A percentile compares a stretch with the other conserved stretches of the same genome.
Evolutionary conservation across 2,888 invertebrate genomes (phyloP).

Genomic region (Eilema griseolum): DNA sequence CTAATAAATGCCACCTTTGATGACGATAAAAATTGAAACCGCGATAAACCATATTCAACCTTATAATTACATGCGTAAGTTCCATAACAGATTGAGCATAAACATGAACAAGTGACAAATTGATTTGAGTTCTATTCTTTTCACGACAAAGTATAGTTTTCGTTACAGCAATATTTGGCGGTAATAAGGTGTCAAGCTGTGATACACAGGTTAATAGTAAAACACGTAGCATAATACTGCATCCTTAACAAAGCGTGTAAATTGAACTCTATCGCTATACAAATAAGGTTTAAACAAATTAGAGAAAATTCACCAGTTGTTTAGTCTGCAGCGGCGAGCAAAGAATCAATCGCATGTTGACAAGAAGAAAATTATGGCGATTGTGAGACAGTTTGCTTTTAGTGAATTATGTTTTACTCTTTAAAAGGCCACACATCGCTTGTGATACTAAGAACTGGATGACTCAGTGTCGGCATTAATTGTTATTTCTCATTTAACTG

Average conservation of each 20-base stretch:
- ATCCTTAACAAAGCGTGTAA: constrained; percentile 29
- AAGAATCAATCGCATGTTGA: constrained; percentile 68
- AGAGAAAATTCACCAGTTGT: constrained; percentile 26
- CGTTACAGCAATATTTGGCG: constrained; percentile 13
- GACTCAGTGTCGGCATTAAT: constrained; percentile 36
- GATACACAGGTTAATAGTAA: constrained; percentile 73
- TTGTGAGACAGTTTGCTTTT: constrained; percentile 50
- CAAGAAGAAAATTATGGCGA: constrained; percentile 63
- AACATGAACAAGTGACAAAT: neutral
- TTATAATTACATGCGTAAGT: rapidly evolving
- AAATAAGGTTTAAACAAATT: constrained; percentile 39
- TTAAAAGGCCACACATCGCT: constrained; percentile 55
- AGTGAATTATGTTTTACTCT: constrained; percentile 52
- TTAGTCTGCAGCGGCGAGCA: constrained; percentile 33
- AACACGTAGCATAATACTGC: constrained; percentile 67
- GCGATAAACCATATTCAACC: constrained; percentile 24
- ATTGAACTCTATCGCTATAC: constrained; percentile 35
- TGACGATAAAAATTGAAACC: constrained; percentile 25
- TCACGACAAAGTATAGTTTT: constrained; percentile 26
- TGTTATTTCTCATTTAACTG: constrained; percentile 10
- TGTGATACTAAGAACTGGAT: constrained; percentile 43
- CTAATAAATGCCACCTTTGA: constrained; percentile 53
- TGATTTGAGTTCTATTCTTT: constrained; percentile 8
- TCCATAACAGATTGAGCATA: constrained; percentile 14
- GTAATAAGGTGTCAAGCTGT: constrained; percentile 74